Percentiles rank a stretch among this genome's conserved stretches.
phyloP scores from a whole-genome alignment of 2,797 vertebrate genomes.

The Heliangelus exortis region DNA sequence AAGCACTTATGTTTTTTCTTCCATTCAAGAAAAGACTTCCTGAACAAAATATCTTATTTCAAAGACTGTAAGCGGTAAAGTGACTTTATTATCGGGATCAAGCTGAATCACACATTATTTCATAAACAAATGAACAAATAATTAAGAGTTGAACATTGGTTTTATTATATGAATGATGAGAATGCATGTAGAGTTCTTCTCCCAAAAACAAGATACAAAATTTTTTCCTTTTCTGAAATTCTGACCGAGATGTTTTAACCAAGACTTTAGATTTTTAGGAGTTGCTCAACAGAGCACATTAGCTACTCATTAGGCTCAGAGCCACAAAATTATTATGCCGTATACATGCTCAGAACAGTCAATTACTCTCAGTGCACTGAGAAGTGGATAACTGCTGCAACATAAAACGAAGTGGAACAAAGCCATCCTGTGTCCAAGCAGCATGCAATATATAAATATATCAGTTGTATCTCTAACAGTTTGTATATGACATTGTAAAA shows the following conservation, averaged over 20 bases:
- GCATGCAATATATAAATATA: background rate
- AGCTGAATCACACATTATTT: background rate
- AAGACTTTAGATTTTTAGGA: background rate
- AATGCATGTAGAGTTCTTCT: background rate
- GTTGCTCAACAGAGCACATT: background rate
- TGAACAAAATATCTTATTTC: background rate
- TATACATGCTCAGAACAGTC: background rate
- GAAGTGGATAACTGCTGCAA: background rate
- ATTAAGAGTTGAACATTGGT: background rate
- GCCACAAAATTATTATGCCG: background rate
- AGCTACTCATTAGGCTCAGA: background rate
- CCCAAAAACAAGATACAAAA: fast-evolving
- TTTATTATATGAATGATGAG: background rate
- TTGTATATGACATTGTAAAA: background rate
- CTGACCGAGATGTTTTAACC: background rate
- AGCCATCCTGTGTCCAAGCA: background rate
- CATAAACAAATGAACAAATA: background rate
- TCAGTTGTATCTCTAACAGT: background rate
- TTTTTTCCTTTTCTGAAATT: background rate
- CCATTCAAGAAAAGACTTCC: background rate
- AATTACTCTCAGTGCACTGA: background rate
- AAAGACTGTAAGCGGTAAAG: background rate
- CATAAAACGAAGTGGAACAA: background rate
- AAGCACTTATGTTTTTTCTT: fast-evolving
- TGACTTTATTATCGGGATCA: background rate